A percentile compares a stretch with the other conserved stretches of the same genome.
Evolutionary conservation across 2,797 vertebrate genomes (phyloP).

Genomic region (Thripadectes ignobilis): DNA sequence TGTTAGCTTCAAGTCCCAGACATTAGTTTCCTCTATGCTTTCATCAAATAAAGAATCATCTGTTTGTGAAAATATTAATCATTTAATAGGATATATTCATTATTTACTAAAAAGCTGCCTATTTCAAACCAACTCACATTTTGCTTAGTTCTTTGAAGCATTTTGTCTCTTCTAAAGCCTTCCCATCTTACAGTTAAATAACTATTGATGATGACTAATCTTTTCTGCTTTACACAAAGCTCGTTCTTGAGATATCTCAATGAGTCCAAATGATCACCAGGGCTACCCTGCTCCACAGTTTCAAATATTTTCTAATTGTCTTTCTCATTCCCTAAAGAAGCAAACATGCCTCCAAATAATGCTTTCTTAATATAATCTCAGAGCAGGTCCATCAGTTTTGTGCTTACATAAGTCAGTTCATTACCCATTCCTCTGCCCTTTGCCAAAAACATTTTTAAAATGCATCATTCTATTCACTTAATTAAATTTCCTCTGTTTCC

Average conservation of each 20-base stretch:
- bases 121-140: neutral
- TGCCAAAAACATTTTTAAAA: constrained; percentile 35
- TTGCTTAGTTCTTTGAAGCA: neutral
- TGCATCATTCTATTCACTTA: constrained; percentile 2
- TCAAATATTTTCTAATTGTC: neutral
- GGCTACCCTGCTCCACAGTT: neutral
- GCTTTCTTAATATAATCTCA: neutral
- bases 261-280: neutral
- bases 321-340: neutral
- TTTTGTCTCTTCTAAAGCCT: neutral
- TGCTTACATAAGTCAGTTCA: neutral
- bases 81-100: constrained; percentile 11
- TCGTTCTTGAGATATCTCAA: neutral
- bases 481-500: constrained; percentile 30
- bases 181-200: neutral
- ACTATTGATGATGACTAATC: neutral
- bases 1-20: neutral
- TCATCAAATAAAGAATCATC: neutral
- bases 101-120: constrained; percentile 11
- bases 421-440: constrained; percentile 31
- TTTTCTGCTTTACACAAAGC: constrained; percentile 1
- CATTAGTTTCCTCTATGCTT: neutral
- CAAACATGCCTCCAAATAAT: neutral
- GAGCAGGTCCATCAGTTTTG: neutral
- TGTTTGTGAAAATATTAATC: neutral